These are phyloP conservation scores for Halyomorpha halys DNA, from an alignment of 1,140 invertebrate genomes.

Conservation along the genomic window DNA sequence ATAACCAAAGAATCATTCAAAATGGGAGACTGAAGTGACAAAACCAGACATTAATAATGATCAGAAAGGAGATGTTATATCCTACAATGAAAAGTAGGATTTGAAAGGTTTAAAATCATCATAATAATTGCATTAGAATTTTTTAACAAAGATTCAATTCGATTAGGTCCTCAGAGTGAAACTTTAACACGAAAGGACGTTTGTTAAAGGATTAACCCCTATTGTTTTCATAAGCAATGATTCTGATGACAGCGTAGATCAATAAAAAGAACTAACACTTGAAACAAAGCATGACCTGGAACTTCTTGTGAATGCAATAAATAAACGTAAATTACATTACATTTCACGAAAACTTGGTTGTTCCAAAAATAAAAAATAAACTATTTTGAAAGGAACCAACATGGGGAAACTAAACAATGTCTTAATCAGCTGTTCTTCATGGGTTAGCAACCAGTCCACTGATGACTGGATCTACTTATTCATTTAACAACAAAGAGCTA, in stretches of 20 bases:
- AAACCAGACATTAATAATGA: constrained; percentile 10
- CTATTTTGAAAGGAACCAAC: constrained; percentile 15
- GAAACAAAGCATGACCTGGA: constrained; percentile 8
- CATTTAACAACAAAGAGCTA: too few relatives aligned
- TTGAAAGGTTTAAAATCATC: neutral
- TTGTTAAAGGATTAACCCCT: neutral
- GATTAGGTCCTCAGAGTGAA: neutral
- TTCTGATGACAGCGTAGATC: neutral
- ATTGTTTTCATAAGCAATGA: constrained; percentile 6
- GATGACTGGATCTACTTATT: too few relatives aligned
- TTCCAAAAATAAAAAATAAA: constrained; percentile 8
- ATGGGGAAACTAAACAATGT: constrained; percentile 14
- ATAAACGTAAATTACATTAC: constrained; percentile 1
- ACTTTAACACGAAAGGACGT: neutral
- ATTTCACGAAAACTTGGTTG: neutral
- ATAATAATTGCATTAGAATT: neutral
- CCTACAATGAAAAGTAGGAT: neutral
- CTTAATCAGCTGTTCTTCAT: constrained; percentile 6
- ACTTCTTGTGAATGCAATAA: neutral
- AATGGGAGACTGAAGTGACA: too few relatives aligned
- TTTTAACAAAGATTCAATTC: neutral
- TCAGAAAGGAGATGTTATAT: neutral
- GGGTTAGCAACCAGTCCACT: too few relatives aligned
- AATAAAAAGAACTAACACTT: neutral
- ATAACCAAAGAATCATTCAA: too few relatives aligned